Evolutionary conservation across 2,797 vertebrate genomes (phyloP), one percentile per base, ranked within the genome.

Genomic region (Myiotriccus ornatus): DNA sequence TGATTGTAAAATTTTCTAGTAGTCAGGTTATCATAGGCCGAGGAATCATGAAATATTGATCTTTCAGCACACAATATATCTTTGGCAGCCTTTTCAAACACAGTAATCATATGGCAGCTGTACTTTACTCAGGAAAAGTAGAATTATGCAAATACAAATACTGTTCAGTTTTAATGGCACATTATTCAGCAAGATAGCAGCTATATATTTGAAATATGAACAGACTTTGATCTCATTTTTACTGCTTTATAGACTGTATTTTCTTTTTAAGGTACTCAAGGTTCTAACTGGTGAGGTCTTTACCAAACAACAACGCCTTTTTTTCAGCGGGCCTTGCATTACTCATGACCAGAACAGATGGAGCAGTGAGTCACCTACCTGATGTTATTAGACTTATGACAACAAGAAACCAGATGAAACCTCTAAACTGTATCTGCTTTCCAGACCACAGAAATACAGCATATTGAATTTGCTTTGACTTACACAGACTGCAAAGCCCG

Each of bases 401-500:
- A 84, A 59, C 27, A 44, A 53, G 71, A 82, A 83, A 89, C 56
- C 55, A 65, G 73, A 77, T 88, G 69, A 95, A 87, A 69, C 60
- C 50, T 92, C 56, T 93, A 12, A 67, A 75, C n/a, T 65, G 28
- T 57, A 57, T 86, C 76, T 95, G 86, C 84, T 79, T 86, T 74
- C 78, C 89, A 94, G 79, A 65, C 67, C 76, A 52, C 3, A 7
- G 92, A 75, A 94, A 75, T 30, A 21, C 16, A 90, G 63, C 69
- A 68, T 19, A 32, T 9, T 34, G 44, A 28, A 50, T 92, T 67
- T 88, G 67, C 73, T 94, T 46, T 96, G 89, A 86, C 74, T 94
- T 62, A 92, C 14, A 49, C 70, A 71, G 97, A 90, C 65, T 77
- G 81, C 93, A 95, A 86, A 79, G 80, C 94, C 90, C 90, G 28